Evolutionary conservation across 2,113 vertebrate genomes (phyloP), one percentile per base, ranked within the genome.

Genomic region (Hemicordylus capensis): DNA sequence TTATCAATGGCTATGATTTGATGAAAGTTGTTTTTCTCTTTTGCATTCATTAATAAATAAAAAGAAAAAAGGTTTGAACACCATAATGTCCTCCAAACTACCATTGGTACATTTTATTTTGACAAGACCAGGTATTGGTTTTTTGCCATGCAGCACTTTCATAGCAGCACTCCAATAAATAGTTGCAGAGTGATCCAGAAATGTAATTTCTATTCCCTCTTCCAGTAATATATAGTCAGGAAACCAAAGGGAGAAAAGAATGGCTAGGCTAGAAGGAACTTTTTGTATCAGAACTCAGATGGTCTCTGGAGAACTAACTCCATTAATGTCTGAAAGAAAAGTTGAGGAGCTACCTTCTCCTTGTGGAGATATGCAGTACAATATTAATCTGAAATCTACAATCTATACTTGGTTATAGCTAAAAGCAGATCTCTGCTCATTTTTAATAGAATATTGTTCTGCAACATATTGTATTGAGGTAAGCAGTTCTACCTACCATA

Each of bases 131-230:
- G 26, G 70, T 86, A 54, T 85, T 39, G 61, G 37, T 80, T 70
- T 88, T 15, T 2, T 28, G 20, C 48, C 39, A 77, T 6, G 1
- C 19, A 79, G 20, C 37, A 44, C 19, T 89, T 90, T 87, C 75
- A 66, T 67, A 85, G 39, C 42, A 56, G 7, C 37, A 44, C 31
- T 85, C 58, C 3, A 31, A 77, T 15, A 73, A 42, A 70, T 77
- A 69, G 73, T 54, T 48, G 73, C 61, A 86, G 39, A 76, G 72
- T 58, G 85, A 76, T 87, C 80, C 51, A 80, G 59, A 81, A 85
- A 74, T 58, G 24, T 70, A 67, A 85, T 89, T 82, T 85, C 37
- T 24, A 37, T 8, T 77, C 66, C 76, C 76, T 73, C 17, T n/a
- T 64, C 46, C 84, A 63, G 85, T 85, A 72, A 82, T 56, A 59